A percentile compares a stretch with the other conserved stretches of the same genome.
Evolutionary conservation across 2,797 vertebrate species (phyloP).

Genomic region (Leuciscus waleckii): DNA sequence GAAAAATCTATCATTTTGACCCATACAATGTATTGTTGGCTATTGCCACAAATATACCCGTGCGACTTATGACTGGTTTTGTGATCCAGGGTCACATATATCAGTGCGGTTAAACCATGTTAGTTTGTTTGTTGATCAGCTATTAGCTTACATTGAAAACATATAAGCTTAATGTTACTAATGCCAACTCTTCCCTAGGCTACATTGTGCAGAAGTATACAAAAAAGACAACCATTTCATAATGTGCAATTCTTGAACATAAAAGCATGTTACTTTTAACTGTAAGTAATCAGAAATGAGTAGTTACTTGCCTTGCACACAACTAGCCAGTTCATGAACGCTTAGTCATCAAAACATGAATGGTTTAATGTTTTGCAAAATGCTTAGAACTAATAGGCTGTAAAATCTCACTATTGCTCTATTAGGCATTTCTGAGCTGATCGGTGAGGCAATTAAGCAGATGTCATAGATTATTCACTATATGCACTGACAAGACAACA

Average conservation of each 20-base stretch:
- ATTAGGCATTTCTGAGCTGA: conserved; percentile 30
- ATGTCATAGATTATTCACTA: neutral
- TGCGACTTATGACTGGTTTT: too few species aligned
- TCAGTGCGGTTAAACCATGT: neutral
- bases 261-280: neutral
- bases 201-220: neutral
- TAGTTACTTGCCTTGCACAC: neutral
- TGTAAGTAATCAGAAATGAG: neutral
- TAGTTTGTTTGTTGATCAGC: neutral
- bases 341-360: conserved; percentile 15
- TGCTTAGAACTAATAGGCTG: conserved; percentile 17
- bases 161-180: neutral
- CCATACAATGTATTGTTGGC: too few species aligned
- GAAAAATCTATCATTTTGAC: too few species aligned
- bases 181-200: neutral
- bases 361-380: conserved; percentile 33
- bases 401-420: conserved; percentile 36
- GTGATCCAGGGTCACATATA: too few species aligned
- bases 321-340: neutral
- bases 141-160: neutral
- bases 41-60: too few species aligned
- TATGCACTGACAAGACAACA: neutral
- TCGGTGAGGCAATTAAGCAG: conserved; percentile 4
- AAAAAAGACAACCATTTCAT: neutral
- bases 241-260: neutral